A percentile compares a stretch with the other conserved stretches of the same genome.
Evolutionary conservation across 1,140 invertebrate genomes (phyloP).

Genomic region (Caenorhabditis tropicalis): DNA sequence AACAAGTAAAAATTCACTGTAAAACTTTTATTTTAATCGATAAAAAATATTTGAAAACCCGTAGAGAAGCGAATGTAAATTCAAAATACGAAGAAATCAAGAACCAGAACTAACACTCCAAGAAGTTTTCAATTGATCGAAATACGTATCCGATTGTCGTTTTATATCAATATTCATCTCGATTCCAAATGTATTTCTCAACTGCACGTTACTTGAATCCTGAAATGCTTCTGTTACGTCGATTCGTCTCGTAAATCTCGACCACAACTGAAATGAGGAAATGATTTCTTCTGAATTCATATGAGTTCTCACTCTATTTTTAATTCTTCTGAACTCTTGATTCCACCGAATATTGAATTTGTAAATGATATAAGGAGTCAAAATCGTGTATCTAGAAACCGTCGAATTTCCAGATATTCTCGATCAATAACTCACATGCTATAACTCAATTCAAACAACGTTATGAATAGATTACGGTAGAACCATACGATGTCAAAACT

Average conservation of each 20-base stretch:
- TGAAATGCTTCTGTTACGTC: not conserved
- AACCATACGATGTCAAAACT: not conserved
- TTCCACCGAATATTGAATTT: slow-evolving; percentile 23
- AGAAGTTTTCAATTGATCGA: not conserved
- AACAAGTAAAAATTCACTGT: too few relatives aligned
- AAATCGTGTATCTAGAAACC: not conserved
- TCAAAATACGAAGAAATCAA: not conserved
- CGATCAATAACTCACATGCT: not conserved
- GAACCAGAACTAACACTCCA: not conserved
- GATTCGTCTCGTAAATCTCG: not conserved
- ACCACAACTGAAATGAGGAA: not conserved
- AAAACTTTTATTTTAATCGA: too few relatives aligned
- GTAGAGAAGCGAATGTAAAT: not conserved
- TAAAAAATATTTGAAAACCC: not conserved
- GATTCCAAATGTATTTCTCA: slow-evolving; percentile 7
- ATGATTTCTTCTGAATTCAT: not conserved
- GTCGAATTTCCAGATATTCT: not conserved
- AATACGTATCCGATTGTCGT: slow-evolving; percentile 7
- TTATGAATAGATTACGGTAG: not conserved
- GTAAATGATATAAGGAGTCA: not conserved
- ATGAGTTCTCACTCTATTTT: not conserved
- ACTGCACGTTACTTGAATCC: not conserved
- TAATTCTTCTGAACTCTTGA: not conserved
- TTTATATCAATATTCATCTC: slow-evolving; percentile 30
- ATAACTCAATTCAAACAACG: slow-evolving; percentile 1